Conservation (phyloP, 1,140 invertebrate genomes). For the Lepidurus arcticus region DNA sequence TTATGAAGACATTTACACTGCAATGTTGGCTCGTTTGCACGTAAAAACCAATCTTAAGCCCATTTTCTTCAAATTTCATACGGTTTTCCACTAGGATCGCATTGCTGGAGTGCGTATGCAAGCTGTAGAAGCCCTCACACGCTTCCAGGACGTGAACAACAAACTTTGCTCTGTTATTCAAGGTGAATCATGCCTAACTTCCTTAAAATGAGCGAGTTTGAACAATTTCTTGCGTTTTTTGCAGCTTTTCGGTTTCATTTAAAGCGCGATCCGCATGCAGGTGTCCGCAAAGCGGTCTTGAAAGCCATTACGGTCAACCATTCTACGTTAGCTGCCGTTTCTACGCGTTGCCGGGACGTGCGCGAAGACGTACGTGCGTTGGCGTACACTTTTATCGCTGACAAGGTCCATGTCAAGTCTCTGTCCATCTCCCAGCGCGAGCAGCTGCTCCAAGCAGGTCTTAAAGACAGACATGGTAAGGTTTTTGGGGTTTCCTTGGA, state of each 20-base stretch:
- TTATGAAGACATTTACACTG: slow-evolving; percentile 62
- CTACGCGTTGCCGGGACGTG: slow-evolving; percentile 65
- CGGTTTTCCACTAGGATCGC: slow-evolving; percentile 51
- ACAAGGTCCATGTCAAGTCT: slow-evolving; percentile 57
- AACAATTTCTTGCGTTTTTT: slow-evolving; percentile 36
- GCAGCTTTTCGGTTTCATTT: slow-evolving; percentile 69
- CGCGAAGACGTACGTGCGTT: slow-evolving; percentile 66
- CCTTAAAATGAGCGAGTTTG: background rate
- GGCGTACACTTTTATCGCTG: slow-evolving; percentile 63
- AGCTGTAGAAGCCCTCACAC: slow-evolving; percentile 67
- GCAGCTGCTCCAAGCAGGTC: slow-evolving; percentile 56
- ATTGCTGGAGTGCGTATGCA: slow-evolving; percentile 67
- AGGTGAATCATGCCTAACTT: slow-evolving; percentile 40
- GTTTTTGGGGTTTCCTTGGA: background rate
- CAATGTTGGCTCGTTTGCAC: slow-evolving; percentile 61
- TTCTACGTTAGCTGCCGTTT: slow-evolving; percentile 58
- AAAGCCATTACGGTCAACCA: slow-evolving; percentile 54
- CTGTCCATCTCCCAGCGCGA: slow-evolving; percentile 63
- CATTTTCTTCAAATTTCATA: too few relatives aligned
- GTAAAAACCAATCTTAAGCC: slow-evolving; percentile 37
- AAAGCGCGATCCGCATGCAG: slow-evolving; percentile 63
- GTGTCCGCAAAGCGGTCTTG: slow-evolving; percentile 62
- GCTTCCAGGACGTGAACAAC: slow-evolving; percentile 71
- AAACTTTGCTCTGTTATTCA: slow-evolving; percentile 68
- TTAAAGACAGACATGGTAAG: slow-evolving; percentile 56